Base-by-base conservation (phyloP, 2,797 vertebrate species). In the Antennarius maculatus region DNA sequence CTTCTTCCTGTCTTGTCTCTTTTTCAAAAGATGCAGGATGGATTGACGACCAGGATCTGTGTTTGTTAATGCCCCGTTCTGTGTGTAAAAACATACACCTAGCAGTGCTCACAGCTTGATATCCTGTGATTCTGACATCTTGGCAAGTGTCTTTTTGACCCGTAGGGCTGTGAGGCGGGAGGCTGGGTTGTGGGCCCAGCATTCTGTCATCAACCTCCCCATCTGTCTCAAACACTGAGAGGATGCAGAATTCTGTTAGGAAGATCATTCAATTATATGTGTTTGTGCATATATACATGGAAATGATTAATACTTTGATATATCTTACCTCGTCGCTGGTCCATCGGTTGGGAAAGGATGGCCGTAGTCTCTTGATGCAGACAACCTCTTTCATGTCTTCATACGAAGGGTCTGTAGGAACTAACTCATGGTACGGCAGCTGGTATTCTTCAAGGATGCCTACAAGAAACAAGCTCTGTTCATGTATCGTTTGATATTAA, bases 91-190 rank as follows among this genome's bases (percentile, higher is more conserved):
- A 64, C 66, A 75, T 81, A 84, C 84, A 83, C 68, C 74, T 82
- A 75, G 77, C 87, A 71, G 63, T 0, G 41, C 72, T 98, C 95
- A 98, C 89, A 98, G 95, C 82, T 99, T 99, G 84, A 99, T 98
- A 79, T 99, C 97, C 92, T 98, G 97, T 0, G 96, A 97, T 88
- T 99, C 97, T 79, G 96, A 98, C 96, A 99, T 99, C 91, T 97
- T 99, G 89, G 96, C 96, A 66, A 99, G 94, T 3, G 97, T 99
- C 78, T 99, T 99, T 95, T 98, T 99, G 69, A 99, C 96, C 9
- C 97, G 92, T 46, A 99, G 92, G 12, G 96, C 97, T 1, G 97
- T 99, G 80, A 99, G 95, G 17, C 97, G 93, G 12, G 95, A 98
- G 5, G 95, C 96, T 0, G 97, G 97, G 74, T 93, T 98, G 66